Evolutionary conservation across 2,113 vertebrate genomes (phyloP).

Genomic region (Lampris megalopsis): DNA sequence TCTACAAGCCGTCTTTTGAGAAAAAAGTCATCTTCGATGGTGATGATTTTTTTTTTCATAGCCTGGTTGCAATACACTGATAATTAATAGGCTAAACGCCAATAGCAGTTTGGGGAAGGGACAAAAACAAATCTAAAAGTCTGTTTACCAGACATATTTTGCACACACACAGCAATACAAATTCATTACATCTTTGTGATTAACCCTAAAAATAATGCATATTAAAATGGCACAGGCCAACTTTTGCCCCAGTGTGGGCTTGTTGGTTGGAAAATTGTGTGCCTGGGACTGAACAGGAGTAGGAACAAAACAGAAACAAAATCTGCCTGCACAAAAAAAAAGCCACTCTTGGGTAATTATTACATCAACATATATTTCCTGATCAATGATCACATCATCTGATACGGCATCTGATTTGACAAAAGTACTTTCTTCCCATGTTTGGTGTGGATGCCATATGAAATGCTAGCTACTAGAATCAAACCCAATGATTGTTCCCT

Average conservation of each 20-base stretch:
- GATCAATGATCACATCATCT: background rate
- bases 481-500: conserved; percentile 64
- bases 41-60: too few relatives aligned
- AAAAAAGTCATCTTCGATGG: too few relatives aligned
- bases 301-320: background rate
- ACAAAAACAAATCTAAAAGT: too few relatives aligned
- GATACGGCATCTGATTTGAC: conserved; percentile 30
- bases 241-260: background rate
- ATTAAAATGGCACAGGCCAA: background rate
- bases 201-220: background rate
- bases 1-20: too few relatives aligned
- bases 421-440: background rate
- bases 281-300: background rate
- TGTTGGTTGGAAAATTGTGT: background rate
- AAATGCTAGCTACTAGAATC: conserved; percentile 38
- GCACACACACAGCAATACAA: background rate
- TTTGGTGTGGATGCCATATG: background rate
- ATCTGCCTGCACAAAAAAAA: background rate
- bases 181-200: background rate
- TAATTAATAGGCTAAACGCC: too few relatives aligned
- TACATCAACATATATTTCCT: background rate
- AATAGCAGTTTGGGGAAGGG: too few relatives aligned
- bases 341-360: background rate
- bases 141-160: too few relatives aligned
- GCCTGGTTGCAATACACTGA: background rate